Conservation (phyloP, 2,888 invertebrate genomes). For the Nezara viridula region DNA sequence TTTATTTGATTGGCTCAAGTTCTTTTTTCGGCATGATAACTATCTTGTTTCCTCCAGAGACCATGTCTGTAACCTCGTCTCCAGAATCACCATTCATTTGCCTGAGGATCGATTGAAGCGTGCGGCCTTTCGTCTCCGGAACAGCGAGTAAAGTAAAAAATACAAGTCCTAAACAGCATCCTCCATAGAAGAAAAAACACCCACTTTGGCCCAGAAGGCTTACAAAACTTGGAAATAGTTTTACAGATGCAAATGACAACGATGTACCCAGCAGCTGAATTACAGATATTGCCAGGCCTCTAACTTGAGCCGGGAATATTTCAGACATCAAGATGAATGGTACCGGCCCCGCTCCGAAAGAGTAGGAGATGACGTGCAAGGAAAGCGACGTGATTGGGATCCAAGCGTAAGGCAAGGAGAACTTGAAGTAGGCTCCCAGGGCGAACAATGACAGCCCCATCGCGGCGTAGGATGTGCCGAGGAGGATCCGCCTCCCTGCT, state of each 20-base stretch:
- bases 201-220: slow-evolving; percentile 69
- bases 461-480: slow-evolving; percentile 69
- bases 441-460: slow-evolving; percentile 67
- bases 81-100: slow-evolving; percentile 62
- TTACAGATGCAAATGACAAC: slow-evolving; percentile 69
- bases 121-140: slow-evolving; percentile 71
- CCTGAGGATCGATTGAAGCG: slow-evolving; percentile 69
- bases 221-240: slow-evolving; percentile 69
- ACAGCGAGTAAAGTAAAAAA: slow-evolving; percentile 68
- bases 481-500: slow-evolving; percentile 70
- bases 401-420: slow-evolving; percentile 66
- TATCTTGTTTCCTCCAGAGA: slow-evolving; percentile 30
- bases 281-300: slow-evolving; percentile 69
- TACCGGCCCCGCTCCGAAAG: slow-evolving; percentile 70
- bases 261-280: slow-evolving; percentile 70
- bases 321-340: slow-evolving; percentile 70
- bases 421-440: slow-evolving; percentile 68
- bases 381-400: slow-evolving; percentile 70
- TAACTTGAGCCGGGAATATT: slow-evolving; percentile 70
- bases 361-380: slow-evolving; percentile 70
- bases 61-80: slow-evolving; percentile 55
- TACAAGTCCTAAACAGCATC: slow-evolving; percentile 68
- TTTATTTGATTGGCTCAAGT: slow-evolving; percentile 50
- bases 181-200: slow-evolving; percentile 70
- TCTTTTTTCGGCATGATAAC: slow-evolving; percentile 51